Conservation (phyloP, 1,140 invertebrate genomes). For the Atta texana region DNA sequence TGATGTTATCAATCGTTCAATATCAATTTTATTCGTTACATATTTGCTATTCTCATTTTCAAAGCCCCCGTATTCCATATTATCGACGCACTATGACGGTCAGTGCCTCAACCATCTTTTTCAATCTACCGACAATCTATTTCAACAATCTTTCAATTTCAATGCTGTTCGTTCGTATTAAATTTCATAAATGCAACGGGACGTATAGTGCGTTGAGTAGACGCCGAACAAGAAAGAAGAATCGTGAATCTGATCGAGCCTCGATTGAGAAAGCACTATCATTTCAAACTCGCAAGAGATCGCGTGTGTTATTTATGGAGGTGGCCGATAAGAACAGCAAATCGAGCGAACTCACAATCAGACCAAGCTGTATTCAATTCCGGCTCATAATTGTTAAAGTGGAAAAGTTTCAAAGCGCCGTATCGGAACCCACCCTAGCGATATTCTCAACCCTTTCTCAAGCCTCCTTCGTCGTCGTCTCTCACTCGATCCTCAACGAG, state of each 20-base stretch:
- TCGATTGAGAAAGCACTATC: constrained; percentile 30
- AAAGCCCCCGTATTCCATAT: background rate
- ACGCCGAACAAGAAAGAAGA: constrained; percentile 34
- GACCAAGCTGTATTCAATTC: constrained; percentile 82
- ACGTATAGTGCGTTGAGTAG: background rate
- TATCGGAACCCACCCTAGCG: constrained; percentile 62
- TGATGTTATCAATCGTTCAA: background rate
- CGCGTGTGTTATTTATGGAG: constrained; percentile 78
- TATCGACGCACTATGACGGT: background rate
- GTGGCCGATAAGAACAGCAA: constrained; percentile 80
- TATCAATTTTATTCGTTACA: constrained; percentile 42
- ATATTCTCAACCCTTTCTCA: constrained; percentile 7
- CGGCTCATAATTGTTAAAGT: constrained; percentile 83
- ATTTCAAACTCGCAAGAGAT: constrained; percentile 60
- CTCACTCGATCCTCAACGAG: background rate
- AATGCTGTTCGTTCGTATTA: constrained; percentile 43
- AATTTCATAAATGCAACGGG: constrained; percentile 62
- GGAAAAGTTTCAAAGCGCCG: constrained; percentile 80
- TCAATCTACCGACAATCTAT: constrained; percentile 41
- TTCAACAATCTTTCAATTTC: constrained; percentile 56
- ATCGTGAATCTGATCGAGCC: constrained; percentile 20
- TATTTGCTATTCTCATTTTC: constrained; percentile 26
- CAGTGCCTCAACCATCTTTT: constrained; percentile 11
- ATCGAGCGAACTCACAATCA: constrained; percentile 81
- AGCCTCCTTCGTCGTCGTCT: background rate